Evolutionary conservation across 2,797 vertebrate genomes (phyloP), one percentile per base, ranked within the genome.

Genomic region (Coilia nasus): DNA sequence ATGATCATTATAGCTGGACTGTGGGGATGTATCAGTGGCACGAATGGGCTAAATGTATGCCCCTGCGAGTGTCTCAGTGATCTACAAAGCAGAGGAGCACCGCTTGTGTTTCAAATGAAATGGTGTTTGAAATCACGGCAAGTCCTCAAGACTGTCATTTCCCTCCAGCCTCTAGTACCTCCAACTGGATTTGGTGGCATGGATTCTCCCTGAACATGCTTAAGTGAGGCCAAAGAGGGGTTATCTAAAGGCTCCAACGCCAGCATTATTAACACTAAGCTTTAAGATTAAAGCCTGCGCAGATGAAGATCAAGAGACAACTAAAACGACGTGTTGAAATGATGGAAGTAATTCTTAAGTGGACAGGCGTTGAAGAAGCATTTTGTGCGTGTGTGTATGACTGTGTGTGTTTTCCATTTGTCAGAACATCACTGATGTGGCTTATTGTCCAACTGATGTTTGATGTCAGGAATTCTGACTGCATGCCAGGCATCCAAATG

Each of bases 401-500:
- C 2, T 54, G 50, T 78, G 23, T 44, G 31, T 78, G 71, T 78
- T 78, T 44, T 21, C 71, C 21, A 19, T 78, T 78, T 78, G 71
- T 35, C 71, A 78, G 71, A 78, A 11, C 31, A 78, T 35, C 71
- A 78, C 44, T 78, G 41, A 78, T 78, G 71, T 78, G 71, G 71
- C 71, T 78, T 78, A 78, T 78, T 78, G 71, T 78, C 31, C 71
- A 44, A 78, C 71, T 78, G 71, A 78, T 78, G 71, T 78, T 78
- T 78, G 71, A 78, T 78, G 71, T 78, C 71, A 78, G 71, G 71
- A 78, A 78, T 41, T 78, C 71, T 78, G 71, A 78, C 15, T 41
- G 71, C 71, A 31, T 78, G 71, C 71, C 71, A 78, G 71, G 71
- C 71, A 78, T 78, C 71, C 71, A 78, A 78, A 78, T 78, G 71